phyloP scores from a whole-genome alignment of 1,140 invertebrate genomes.

The Streblospio benedicti region DNA sequence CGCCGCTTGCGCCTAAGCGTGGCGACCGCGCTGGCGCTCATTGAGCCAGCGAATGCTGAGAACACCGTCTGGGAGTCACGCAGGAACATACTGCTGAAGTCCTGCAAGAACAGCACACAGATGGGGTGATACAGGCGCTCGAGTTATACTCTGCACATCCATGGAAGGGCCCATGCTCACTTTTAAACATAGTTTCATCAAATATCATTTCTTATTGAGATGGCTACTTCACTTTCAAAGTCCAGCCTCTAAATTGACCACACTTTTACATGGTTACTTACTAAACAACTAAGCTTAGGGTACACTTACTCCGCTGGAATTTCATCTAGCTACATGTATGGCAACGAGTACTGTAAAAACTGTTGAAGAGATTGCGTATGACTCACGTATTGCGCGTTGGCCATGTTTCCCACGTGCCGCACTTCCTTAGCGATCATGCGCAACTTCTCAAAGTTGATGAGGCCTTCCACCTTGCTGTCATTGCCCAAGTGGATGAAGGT shows the following conservation, averaged over 20 bases:
- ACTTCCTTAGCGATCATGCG: slow-evolving; percentile 98
- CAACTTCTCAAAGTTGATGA: slow-evolving; percentile 94
- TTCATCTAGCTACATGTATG: too few species aligned
- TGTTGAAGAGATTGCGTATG: too few species aligned
- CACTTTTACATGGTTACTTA: too few species aligned
- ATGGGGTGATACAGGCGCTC: neutral
- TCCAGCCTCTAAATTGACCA: too few species aligned
- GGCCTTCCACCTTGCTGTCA: slow-evolving; percentile 80
- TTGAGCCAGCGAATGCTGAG: slow-evolving; percentile 4
- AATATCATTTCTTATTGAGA: too few species aligned
- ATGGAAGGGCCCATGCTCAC: too few species aligned
- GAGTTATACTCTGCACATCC: too few species aligned
- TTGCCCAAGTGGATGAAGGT: slow-evolving; percentile 97
- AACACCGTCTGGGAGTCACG: slow-evolving; percentile 14
- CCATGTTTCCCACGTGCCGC: slow-evolving; percentile 83
- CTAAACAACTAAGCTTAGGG: too few species aligned
- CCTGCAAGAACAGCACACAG: slow-evolving; percentile 21
- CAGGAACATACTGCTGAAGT: slow-evolving; percentile 38
- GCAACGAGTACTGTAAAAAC: too few species aligned
- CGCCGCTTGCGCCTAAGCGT: slow-evolving; percentile 74
- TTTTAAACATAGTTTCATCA: too few species aligned
- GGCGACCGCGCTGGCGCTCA: slow-evolving; percentile 52
- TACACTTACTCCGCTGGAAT: too few species aligned
- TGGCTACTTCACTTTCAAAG: too few species aligned
- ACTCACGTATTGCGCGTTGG: slow-evolving; percentile 68